Base-by-base conservation (phyloP, 2,113 vertebrate species). In the Synchiropus splendidus region DNA sequence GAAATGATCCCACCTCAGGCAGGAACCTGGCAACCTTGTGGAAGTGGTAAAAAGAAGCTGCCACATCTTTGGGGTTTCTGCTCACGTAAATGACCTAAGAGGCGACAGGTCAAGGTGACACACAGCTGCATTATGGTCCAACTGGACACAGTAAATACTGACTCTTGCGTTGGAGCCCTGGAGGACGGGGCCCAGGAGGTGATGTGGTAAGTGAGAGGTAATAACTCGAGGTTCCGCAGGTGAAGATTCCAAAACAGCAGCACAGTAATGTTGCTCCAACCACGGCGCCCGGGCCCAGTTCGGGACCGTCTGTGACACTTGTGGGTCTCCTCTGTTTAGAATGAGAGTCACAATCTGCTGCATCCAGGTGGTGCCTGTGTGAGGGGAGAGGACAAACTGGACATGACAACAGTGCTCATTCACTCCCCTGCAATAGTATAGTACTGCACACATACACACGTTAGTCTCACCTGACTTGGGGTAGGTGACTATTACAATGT, bases 351-450 rank as follows among this genome's bases (percentile, higher is more conserved):
- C 64, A 10, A 89, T 81, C 72, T 92, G 83, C 69, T 92, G 91
- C 85, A 89, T 86, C 92, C 92, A 92, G 0, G 89, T 90, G 36
- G 91, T 95, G 10, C 90, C 91, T 94, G 51, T 94, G 51, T 34
- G 10, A 2, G 1, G 1, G 5, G 15, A 45, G 4, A 31, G 32
- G 4, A 5, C 21, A 27, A 27, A 27, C 4, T 27, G 8, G 8
- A 14, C 5, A 14, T 35, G 34, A 35, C 6, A 13, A 13, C 34
- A 35, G 27, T 33, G n/a, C 6, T 1, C 12, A 10, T 15, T n/a
- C 12, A 9, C n/a, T n/a, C n/a, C n/a, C n/a, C n/a, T n/a, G n/a
- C n/a, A n/a, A n/a, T n/a, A n/a, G n/a, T n/a, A n/a, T n/a, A n/a
- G 33, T 1, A 1, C 42, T 8, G 30, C 18, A 14, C 34, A 9